phyloP scores from a whole-genome alignment of 2,113 vertebrate species.

The Rhynchopsitta pachyrhyncha region DNA sequence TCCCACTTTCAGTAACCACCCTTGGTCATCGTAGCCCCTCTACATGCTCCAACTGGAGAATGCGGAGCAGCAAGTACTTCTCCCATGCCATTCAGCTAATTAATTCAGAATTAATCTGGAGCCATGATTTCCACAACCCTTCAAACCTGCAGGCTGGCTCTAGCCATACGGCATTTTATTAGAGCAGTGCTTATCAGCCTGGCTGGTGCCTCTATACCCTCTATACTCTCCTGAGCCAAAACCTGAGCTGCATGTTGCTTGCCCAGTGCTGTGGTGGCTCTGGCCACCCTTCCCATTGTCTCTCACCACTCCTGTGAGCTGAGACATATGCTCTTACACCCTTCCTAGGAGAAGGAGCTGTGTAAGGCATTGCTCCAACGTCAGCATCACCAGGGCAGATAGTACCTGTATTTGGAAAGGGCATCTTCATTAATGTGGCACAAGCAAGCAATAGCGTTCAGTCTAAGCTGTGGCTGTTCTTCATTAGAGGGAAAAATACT shows the following conservation, averaged over 20 bases:
- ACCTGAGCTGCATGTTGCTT: accelerated
- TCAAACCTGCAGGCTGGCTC: background rate
- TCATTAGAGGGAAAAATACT: accelerated
- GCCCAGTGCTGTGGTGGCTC: background rate
- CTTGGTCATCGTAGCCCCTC: background rate
- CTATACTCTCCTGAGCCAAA: background rate
- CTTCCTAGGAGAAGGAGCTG: background rate
- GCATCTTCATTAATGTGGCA: background rate
- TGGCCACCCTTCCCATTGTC: background rate
- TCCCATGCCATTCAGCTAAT: background rate
- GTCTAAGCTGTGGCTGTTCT: background rate
- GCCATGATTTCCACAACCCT: background rate
- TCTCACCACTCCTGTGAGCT: background rate
- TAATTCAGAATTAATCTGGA: background rate
- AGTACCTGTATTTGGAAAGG: background rate
- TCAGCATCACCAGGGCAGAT: accelerated
- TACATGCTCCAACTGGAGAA: background rate
- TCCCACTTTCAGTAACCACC: background rate
- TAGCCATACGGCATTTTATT: background rate
- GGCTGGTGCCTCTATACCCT: background rate
- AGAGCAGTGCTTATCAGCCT: background rate
- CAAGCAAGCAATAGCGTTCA: background rate
- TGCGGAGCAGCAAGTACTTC: accelerated
- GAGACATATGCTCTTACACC: background rate
- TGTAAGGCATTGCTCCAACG: background rate